phyloP scores from a whole-genome alignment of 2,888 invertebrate species.

The Himalopsyche anomala region DNA sequence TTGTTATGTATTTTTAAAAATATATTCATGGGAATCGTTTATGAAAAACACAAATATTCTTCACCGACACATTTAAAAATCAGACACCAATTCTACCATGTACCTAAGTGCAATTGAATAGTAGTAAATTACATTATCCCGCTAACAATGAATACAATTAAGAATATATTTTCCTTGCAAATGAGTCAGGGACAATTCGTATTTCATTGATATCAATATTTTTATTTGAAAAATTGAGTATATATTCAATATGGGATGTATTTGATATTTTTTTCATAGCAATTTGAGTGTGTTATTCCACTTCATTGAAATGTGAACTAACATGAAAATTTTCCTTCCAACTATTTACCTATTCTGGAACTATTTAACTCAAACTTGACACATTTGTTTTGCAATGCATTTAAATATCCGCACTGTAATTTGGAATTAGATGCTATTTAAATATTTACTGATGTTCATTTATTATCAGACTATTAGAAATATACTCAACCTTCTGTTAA shows the following conservation, averaged over 20 bases:
- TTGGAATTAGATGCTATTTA: background rate
- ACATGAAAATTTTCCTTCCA: background rate
- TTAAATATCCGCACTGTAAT: background rate
- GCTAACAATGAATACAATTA: no score
- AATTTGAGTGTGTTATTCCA: slow-evolving; percentile 22
- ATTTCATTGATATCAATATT: no score
- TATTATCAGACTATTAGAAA: background rate
- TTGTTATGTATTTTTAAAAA: background rate
- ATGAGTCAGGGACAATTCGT: no score
- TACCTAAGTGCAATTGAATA: no score
- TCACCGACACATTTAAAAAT: no score
- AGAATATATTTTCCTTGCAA: no score
- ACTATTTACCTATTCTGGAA: background rate
- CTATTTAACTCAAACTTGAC: background rate
- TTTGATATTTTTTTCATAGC: background rate
- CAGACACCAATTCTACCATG: no score
- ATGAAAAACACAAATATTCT: no score
- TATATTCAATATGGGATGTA: no score
- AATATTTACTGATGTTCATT: background rate
- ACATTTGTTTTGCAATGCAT: background rate
- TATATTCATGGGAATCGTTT: background rate
- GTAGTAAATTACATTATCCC: no score
- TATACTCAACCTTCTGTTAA: background rate
- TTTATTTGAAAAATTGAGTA: no score
- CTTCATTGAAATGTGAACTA: background rate